Conservation (phyloP, 2,113 vertebrate genomes). For the Psittacara wagleri region DNA sequence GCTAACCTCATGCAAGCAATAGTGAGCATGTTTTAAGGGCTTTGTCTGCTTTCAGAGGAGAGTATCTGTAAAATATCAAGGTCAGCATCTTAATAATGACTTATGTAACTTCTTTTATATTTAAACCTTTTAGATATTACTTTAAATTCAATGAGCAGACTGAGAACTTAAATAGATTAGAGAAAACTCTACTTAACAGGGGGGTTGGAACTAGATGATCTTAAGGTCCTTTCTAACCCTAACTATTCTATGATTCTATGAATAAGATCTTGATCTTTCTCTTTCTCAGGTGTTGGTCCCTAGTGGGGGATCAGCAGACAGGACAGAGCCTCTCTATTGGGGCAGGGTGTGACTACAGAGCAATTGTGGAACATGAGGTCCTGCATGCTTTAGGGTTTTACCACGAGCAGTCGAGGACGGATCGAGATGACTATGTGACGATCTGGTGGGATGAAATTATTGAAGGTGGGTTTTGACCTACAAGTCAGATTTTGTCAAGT, state of each 20-base stretch:
- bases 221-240: no score
- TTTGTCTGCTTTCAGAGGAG: neutral
- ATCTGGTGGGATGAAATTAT: constrained; percentile 88
- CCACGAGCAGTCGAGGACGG: constrained; percentile 88
- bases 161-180: neutral
- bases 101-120: neutral
- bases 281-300: constrained; percentile 87
- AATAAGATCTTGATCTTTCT: neutral
- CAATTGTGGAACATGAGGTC: constrained; percentile 88
- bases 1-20: neutral
- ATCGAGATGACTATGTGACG: constrained; percentile 89
- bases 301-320: constrained; percentile 79
- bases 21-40: rapidly evolving
- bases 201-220: no score
- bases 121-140: neutral
- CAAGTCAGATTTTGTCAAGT: neutral
- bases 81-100: neutral
- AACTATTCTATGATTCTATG: no score
- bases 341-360: constrained; percentile 83
- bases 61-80: neutral
- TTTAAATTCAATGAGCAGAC: neutral
- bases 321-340: constrained; percentile 90
- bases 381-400: constrained; percentile 90
- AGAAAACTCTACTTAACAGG: neutral
- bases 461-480: constrained; percentile 70